Evolutionary conservation across 2,113 vertebrate genomes (phyloP).

Genomic region (Scomber scombrus): DNA sequence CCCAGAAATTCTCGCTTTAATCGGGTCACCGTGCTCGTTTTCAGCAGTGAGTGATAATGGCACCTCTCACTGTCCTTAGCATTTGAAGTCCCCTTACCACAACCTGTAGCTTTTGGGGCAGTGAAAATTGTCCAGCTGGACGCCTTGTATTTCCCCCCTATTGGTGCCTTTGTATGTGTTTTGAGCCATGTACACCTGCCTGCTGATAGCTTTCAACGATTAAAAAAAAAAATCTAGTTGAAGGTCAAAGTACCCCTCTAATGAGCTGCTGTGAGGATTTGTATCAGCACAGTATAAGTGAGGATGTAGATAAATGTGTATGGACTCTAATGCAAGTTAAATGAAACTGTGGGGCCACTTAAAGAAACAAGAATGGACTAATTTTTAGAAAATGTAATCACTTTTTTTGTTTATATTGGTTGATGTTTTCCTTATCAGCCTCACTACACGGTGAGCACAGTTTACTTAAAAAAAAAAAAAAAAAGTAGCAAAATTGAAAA

Average conservation of each 20-base stretch:
- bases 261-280: slow-evolving; percentile 63
- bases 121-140: slow-evolving; percentile 67
- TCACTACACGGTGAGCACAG: not conserved
- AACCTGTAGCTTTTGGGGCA: slow-evolving; percentile 71
- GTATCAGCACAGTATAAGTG: slow-evolving; percentile 29
- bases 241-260: slow-evolving; percentile 65
- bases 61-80: slow-evolving; percentile 71
- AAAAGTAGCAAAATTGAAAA: not conserved
- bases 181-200: slow-evolving; percentile 55
- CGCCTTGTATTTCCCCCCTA: slow-evolving; percentile 52
- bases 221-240: slow-evolving; percentile 31
- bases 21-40: slow-evolving; percentile 78
- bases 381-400: not conserved
- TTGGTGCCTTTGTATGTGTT: slow-evolving; percentile 60
- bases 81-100: slow-evolving; percentile 67
- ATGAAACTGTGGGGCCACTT: not conserved
- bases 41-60: slow-evolving; percentile 74
- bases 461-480: slow-evolving; percentile 8
- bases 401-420: not conserved
- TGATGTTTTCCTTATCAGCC: not conserved
- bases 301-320: slow-evolving; percentile 14
- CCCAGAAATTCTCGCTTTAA: slow-evolving; percentile 79
- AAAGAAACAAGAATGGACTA: not conserved
- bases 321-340: not conserved
- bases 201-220: slow-evolving; percentile 49